Evolutionary conservation across 1,140 invertebrate species (phyloP).

Genomic region (Neelides sp.): DNA sequence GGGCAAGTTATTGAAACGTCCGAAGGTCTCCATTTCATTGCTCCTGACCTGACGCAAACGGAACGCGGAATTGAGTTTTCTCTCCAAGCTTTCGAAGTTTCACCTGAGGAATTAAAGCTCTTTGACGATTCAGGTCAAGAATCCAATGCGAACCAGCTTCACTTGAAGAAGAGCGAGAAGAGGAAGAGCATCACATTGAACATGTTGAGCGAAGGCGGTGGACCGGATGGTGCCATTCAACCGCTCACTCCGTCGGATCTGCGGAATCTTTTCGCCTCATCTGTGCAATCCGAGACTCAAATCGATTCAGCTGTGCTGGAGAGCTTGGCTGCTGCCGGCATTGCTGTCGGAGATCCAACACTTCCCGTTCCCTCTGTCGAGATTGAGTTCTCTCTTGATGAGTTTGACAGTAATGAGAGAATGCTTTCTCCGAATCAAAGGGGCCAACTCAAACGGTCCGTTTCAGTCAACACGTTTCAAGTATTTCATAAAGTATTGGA

Average conservation of each 20-base stretch:
- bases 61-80: slow-evolving; percentile 54
- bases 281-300: too few relatives aligned
- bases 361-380: too few relatives aligned
- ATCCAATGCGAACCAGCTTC: not conserved
- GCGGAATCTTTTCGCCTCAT: too few relatives aligned
- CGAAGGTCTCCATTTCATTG: slow-evolving; percentile 55
- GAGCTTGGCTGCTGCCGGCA: slow-evolving; percentile 54
- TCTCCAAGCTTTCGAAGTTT: slow-evolving; percentile 58
- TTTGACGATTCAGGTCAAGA: not conserved
- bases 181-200: too few relatives aligned
- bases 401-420: too few relatives aligned
- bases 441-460: too few relatives aligned
- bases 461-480: slow-evolving; percentile 11
- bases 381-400: too few relatives aligned
- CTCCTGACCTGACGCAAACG: slow-evolving; percentile 51
- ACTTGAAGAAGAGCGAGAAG: too few relatives aligned
- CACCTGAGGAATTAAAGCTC: slow-evolving; percentile 45
- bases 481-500: slow-evolving; percentile 12
- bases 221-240: too few relatives aligned
- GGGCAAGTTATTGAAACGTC: slow-evolving; percentile 56
- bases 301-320: slow-evolving; percentile 53
- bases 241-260: too few relatives aligned
- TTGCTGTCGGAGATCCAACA: slow-evolving; percentile 53
- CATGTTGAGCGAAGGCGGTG: too few relatives aligned
- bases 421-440: too few relatives aligned